phyloP scores from a whole-genome alignment of 2,888 invertebrate genomes.

The Trisateles emortualis region DNA sequence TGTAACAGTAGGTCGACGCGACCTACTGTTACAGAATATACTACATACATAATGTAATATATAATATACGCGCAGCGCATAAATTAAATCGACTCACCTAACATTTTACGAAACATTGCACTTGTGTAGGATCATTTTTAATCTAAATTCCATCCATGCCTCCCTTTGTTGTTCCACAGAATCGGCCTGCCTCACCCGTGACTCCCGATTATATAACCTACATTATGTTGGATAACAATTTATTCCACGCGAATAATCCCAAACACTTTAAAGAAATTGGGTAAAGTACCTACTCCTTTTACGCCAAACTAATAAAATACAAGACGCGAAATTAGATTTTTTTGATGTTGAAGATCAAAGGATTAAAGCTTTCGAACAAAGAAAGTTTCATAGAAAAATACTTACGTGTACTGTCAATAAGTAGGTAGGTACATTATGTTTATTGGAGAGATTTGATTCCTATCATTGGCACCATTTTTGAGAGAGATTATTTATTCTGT shows the following conservation, averaged over 20 bases:
- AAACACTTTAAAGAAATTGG: slow-evolving; percentile 58
- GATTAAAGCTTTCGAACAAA: slow-evolving; percentile 11
- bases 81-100: slow-evolving; percentile 55
- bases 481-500: too few relatives aligned
- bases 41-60: too few relatives aligned
- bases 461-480: too few relatives aligned
- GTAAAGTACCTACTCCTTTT: slow-evolving; percentile 33
- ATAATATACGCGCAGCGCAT: slow-evolving; percentile 17
- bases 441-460: too few relatives aligned
- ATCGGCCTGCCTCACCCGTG: slow-evolving; percentile 47
- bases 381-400: not conserved
- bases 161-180: slow-evolving; percentile 64
- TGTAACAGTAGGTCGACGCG: too few relatives aligned
- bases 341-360: slow-evolving; percentile 17
- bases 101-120: slow-evolving; percentile 74
- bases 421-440: too few relatives aligned
- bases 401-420: too few relatives aligned
- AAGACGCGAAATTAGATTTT: slow-evolving; percentile 31
- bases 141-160: slow-evolving; percentile 76
- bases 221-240: slow-evolving; percentile 71
- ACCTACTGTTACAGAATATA: too few relatives aligned
- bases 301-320: slow-evolving; percentile 43
- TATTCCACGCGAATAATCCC: slow-evolving; percentile 64
- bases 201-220: slow-evolving; percentile 52
- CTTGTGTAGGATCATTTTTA: slow-evolving; percentile 76